Base-by-base conservation (phyloP, 2,113 vertebrate genomes). In the Xenus cinereus region DNA sequence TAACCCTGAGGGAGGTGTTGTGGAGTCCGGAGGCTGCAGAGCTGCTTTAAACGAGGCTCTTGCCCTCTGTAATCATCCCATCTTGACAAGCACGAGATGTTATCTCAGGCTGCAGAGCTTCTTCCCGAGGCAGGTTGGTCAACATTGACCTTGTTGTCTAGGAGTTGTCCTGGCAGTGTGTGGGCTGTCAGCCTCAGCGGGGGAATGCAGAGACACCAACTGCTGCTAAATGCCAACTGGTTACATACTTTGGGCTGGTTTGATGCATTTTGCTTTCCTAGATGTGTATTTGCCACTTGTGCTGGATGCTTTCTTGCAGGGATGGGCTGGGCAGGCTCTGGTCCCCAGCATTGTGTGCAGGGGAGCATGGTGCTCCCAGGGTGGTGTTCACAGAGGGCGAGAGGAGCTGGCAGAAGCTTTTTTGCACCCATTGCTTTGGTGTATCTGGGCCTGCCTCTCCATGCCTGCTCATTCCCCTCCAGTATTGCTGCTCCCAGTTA, bases 231-330 rank as follows among this genome's bases (percentile, higher is more conserved):
- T 5, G 35, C 35, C 46, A 10, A 3, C 32, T 1, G 7, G 9
- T 19, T 16, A 12, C 41, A 6, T 6, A 0, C 9, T 71, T 32
- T 30, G 68, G 77, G 6, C 43, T 45, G 92, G 2, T 8, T 64
- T 57, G 77, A 2, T 35, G 73, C 7, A 1, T 37, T 50, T 17
- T 56, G 2, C 90, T 48, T 63, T 28, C 54, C 72, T 33, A n/a
- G 48, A 12, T 33, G 26, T 2, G 4, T 35, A 10, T 51, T 33
- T 71, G 41, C 6, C 10, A 8, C 16, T 50, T 2, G 0, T 20
- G 48, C 22, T 71, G 63, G 62, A 10, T 26, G 35, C 10, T 41
- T n/a, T 32, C 50, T 27, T 27, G 26, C 71, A 43, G 41, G 41
- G 41, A 14, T 43, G 41, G 50, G 39, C 51, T 39, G 30, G 37